phyloP scores from a whole-genome alignment of 2,888 invertebrate species.

The Pachliopta kotzebuea region DNA sequence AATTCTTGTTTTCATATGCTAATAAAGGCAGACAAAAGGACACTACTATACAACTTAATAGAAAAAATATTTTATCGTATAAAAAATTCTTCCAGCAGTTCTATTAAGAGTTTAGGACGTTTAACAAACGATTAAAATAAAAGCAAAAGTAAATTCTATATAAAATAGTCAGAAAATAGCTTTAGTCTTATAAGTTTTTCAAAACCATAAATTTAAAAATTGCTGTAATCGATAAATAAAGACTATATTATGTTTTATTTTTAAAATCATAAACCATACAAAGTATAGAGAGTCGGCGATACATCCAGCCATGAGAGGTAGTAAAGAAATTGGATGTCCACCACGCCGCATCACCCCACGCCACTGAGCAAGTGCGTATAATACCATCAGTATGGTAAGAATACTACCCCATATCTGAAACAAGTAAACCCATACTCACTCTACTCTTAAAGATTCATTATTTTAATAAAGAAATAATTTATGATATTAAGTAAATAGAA shows the following conservation, averaged over 20 bases:
- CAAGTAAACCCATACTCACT: not conserved
- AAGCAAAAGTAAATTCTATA: too few relatives aligned
- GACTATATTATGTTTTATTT: not conserved
- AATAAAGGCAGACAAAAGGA: not conserved
- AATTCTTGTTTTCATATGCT: not conserved
- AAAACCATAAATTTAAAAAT: not conserved
- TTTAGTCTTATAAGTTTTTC: too few relatives aligned
- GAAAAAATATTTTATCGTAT: not conserved
- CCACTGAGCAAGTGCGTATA: constrained; percentile 59
- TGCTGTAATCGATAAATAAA: not conserved
- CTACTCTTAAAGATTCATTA: too few relatives aligned
- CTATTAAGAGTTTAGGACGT: not conserved
- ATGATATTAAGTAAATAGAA: too few relatives aligned
- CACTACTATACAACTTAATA: not conserved
- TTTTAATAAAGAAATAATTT: too few relatives aligned
- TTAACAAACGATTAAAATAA: too few relatives aligned
- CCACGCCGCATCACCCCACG: constrained; percentile 58
- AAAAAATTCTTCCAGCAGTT: not conserved
- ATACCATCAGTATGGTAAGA: constrained; percentile 46
- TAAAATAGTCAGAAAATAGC: too few relatives aligned
- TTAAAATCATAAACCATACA: constrained; percentile 46
- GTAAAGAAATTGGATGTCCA: constrained; percentile 44
- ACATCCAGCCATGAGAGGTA: constrained; percentile 52
- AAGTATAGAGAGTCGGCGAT: constrained; percentile 62
- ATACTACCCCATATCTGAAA: constrained; percentile 62